Evolutionary conservation across 1,140 invertebrate genomes (phyloP), one percentile per base, ranked within the genome.

Genomic region (Chlorops oryzae): DNA sequence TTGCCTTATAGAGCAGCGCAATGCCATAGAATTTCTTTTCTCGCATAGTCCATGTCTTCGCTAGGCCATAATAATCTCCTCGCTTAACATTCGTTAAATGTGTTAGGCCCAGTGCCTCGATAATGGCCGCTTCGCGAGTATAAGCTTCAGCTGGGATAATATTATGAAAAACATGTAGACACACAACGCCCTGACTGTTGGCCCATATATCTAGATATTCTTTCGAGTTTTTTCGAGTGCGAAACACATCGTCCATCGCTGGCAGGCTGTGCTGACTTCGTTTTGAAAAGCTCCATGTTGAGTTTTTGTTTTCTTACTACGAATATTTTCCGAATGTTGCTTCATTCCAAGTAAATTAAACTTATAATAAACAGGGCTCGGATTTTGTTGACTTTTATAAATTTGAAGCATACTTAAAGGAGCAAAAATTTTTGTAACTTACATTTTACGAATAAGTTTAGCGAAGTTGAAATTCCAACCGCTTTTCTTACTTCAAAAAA

Each of bases 91-190:
- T 98, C 21, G 81, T 89, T 45, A 98, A 74, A 62, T 86, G 85
- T 2, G 77, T 61, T 10, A 89, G 52, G 58, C 89, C 86, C 25
- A 97, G 64, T 0, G 90, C 87, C 59, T 92, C 87, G 17, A 98
- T 93, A 79, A 98, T 97, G 18, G 86, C 81, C 2, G 92, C 92
- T 73, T 98, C 95, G 51, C 94, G 77, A 0, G 90, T 94, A 59
- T 88, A 92, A 3, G 95, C 93, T 74, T 98, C 95, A 1, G 85
- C 89, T 0, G 90, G 83, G 50, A 92, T 89, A 2, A 88, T 83
- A 73, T 93, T 94, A 60, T 93, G 90, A 70, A 94, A 98, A 37
- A 94, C 78, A 57, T 95, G 89, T 1, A 97, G 73, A 50, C 91
- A 94, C 3, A 98, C 80, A 0, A 97, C 91, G 10, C 95, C 95